Conservation (phyloP, 2,113 vertebrate species). For the Nycticebus coucang region DNA sequence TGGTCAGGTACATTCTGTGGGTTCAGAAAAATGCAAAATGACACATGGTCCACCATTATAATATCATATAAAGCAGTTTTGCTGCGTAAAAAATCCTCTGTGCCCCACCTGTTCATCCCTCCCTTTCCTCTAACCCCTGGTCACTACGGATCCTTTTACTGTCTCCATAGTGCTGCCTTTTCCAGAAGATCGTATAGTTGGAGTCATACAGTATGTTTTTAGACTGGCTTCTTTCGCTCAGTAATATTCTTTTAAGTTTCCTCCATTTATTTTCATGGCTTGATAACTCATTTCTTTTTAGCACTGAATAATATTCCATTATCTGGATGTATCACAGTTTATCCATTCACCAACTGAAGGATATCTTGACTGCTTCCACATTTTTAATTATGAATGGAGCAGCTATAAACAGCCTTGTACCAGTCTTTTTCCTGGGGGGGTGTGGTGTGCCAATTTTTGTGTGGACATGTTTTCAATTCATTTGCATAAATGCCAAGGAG, state of each 20-base stretch:
- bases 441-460: background rate
- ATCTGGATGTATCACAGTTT: background rate
- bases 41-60: background rate
- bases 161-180: background rate
- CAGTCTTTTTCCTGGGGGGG: background rate
- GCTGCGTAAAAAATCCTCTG: background rate
- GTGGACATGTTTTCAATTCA: background rate
- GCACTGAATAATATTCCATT: background rate
- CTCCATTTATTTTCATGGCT: background rate
- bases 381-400: background rate
- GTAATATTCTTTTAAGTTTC: background rate
- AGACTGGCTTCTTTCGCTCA: background rate
- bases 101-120: background rate
- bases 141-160: background rate
- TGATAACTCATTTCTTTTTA: background rate
- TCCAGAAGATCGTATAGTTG: background rate
- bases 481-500: background rate
- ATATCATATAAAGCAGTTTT: background rate
- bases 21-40: background rate
- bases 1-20: background rate
- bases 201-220: background rate
- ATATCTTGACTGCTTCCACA: background rate
- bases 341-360: background rate
- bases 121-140: background rate
- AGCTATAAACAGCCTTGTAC: background rate